Evolutionary conservation across 2,797 vertebrate species (phyloP), one percentile per base, ranked within the genome.

Genomic region (Clarias platycephalus): DNA sequence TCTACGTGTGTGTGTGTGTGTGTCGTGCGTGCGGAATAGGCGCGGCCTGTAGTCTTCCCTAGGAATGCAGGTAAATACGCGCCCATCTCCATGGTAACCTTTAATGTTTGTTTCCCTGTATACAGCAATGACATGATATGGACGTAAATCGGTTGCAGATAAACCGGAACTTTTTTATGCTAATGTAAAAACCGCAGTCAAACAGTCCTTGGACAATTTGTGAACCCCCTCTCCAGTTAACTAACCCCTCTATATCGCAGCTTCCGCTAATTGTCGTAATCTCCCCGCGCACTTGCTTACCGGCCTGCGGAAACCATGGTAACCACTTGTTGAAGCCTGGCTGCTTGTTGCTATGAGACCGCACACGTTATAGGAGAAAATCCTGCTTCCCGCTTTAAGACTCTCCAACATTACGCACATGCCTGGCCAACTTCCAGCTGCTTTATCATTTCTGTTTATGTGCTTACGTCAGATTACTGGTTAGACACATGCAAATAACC

Each of bases 301-400:
- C 88, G 82, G 80, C 81, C 86, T 78, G 55, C 77, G 49, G 82
- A 81, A 89, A 90, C 94, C 93, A 94, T 94, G 93, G 93, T 87
- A 93, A 95, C 94, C 91, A 92, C 93, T 94, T 94, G 93, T 95
- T 93, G 91, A 95, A 94, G 94, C 93, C 92, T 94, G 93, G 88
- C 89, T 94, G 93, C 91, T 90, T 85, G 94, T 96, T 95, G 94
- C 95, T 93, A 95, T 91, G 95, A 88, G 91, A 95, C 91, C 88
- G 86, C 90, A 90, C 92, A 92, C 92, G 93, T 88, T 93, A 88
- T 89, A 92, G 89, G 92, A 94, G 93, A 95, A 95, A 94, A 95
- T 95, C 91, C 92, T 67, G 74, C 86, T 80, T 66, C 89, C 89
- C 89, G 89, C 72, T 83, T 83, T 66, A 53, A 75, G 82, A 55